A percentile compares a stretch with the other conserved stretches of the same genome.
phyloP scores from a whole-genome alignment of 2,888 invertebrate genomes.

The Cataglyphis altisquamis region DNA sequence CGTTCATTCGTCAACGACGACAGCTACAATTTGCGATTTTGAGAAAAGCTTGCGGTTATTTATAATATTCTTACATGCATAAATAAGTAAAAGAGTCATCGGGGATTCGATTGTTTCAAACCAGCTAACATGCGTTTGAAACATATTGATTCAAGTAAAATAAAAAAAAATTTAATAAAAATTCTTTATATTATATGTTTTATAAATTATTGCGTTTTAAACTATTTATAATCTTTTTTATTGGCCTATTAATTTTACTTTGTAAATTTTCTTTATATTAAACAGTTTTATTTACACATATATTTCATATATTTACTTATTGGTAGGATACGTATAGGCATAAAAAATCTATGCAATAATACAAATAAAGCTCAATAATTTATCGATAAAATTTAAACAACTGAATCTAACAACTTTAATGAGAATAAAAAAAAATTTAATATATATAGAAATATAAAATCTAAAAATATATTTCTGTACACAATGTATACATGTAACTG shows the following conservation, averaged over 20 bases:
- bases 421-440: not conserved
- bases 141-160: not conserved
- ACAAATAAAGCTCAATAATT: not conserved
- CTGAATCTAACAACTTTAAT: not conserved
- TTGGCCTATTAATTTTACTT: too few species aligned
- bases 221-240: not conserved
- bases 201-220: not conserved
- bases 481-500: slow-evolving; percentile 34
- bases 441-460: not conserved
- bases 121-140: not conserved
- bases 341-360: not conserved
- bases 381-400: not conserved
- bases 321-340: not conserved
- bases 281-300: not conserved
- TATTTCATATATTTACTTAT: not conserved
- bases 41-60: not conserved
- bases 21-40: not conserved
- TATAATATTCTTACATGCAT: slow-evolving; percentile 2
- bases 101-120: not conserved
- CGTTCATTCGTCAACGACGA: slow-evolving; percentile 29
- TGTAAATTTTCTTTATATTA: too few species aligned
- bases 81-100: not conserved
- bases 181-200: not conserved
- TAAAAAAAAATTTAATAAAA: slow-evolving; percentile 2
- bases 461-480: too few species aligned